phyloP scores from a whole-genome alignment of 23 tunicate genomes.

The Aplidium turbinatum region DNA sequence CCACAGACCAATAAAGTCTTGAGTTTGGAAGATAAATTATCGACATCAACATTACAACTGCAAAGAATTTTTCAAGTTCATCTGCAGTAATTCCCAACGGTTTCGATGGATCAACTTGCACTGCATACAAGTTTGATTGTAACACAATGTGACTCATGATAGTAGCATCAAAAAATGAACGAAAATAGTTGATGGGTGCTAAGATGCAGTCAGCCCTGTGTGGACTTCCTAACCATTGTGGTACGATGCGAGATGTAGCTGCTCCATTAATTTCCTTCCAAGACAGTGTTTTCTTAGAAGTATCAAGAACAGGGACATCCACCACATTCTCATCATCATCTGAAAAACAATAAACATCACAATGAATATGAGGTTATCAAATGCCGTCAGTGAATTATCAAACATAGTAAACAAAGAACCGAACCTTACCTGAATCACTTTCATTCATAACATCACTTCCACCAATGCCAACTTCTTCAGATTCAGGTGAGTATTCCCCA shows the following conservation, averaged over 20 bases:
- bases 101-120: neutral
- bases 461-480: neutral
- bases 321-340: constrained; percentile 3
- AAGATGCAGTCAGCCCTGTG: neutral
- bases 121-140: constrained; percentile 19
- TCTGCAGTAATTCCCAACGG: neutral
- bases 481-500: neutral
- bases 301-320: neutral
- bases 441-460: neutral
- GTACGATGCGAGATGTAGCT: neutral
- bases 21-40: neutral
- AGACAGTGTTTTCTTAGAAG: neutral
- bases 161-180: neutral
- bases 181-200: constrained; percentile 7
- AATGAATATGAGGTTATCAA: too few relatives aligned
- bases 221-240: constrained; percentile 2
- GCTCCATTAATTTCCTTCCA: neutral
- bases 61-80: constrained; percentile 8
- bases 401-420: too few relatives aligned
- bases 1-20: constrained; percentile 8
- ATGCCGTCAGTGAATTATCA: too few relatives aligned
- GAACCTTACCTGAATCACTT: constrained; percentile 8
- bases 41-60: constrained; percentile 5
- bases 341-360: too few relatives aligned
- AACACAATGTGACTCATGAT: constrained; percentile 4